These are phyloP conservation scores for Ophraella communa DNA, from an alignment of 2,888 invertebrate genomes.

Conservation along the genomic window DNA sequence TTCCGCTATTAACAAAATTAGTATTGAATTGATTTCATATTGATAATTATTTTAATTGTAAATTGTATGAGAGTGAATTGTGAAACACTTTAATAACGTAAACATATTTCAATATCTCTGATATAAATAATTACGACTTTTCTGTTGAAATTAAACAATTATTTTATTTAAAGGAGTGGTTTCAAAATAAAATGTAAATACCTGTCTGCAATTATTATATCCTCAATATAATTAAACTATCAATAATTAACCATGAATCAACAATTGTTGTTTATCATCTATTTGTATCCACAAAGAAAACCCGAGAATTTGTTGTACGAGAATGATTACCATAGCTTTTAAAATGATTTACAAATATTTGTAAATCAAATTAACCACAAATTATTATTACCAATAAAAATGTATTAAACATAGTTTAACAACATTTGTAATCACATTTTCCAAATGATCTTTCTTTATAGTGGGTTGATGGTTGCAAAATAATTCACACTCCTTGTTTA, in stretches of 20 bases:
- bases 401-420: neutral
- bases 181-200: neutral
- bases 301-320: too few relatives aligned
- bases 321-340: too few relatives aligned
- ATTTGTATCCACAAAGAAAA: too few relatives aligned
- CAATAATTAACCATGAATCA: neutral
- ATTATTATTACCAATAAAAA: neutral
- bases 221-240: neutral
- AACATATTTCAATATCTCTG: neutral
- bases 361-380: too few relatives aligned
- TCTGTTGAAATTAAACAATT: neutral
- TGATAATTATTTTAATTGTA: neutral
- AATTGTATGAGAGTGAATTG: neutral
- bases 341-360: too few relatives aligned
- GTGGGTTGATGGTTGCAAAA: slow-evolving; percentile 3
- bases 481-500: slow-evolving; percentile 2
- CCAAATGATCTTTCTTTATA: neutral
- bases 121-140: neutral
- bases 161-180: neutral
- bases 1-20: too few relatives aligned
- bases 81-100: too few relatives aligned
- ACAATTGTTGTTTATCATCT: neutral
- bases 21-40: too few relatives aligned
- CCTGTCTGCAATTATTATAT: neutral
- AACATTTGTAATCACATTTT: neutral